Base-by-base conservation (phyloP, 2,113 vertebrate genomes). In the Stigmatopora argus region DNA sequence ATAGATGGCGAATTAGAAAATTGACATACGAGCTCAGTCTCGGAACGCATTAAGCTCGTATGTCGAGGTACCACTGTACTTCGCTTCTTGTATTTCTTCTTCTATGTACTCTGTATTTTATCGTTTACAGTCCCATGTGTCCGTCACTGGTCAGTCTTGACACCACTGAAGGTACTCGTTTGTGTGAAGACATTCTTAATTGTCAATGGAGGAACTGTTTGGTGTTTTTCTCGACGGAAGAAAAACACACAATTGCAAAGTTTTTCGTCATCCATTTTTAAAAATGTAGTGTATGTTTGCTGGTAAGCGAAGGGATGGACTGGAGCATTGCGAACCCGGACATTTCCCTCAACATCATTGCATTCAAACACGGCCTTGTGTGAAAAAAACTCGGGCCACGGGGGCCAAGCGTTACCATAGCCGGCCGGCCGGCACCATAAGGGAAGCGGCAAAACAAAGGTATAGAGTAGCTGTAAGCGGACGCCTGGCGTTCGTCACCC, bases 381-480 rank as follows among this genome's bases (percentile, higher is more conserved):
- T 65, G 64, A 1, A 35, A 48, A 56, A 18, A 5, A 55, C 73
- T 64, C 47, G 52, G 52, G 19, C 49, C 57, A 55, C 73, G 60
- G 41, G 52, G 52, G 19, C 49, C 57, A 31, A 31, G 26, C 57
- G 63, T 80, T 74, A 44, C 12, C 17, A 10, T 46, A 66, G 6
- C 63, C 52, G 26, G 23, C 64, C 41, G 62, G 4, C 61, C 52
- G 21, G 23, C 64, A 72, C 69, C 78, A 78, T 71, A 71, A 69
- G 57, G 71, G 74, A 67, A 78, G 57, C 70, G 74, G 76, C 74
- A 76, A 64, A 65, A 64, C 72, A 56, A 73, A 79, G 85, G 79
- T 84, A 73, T 85, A 83, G 79, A 63, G 60, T 86, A 68, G 75
- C 82, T 77, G 87, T 80, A 88, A 89, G 67, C 52, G 59, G 77